Base-by-base conservation (phyloP, 2,797 vertebrate genomes). In the Neopelma chrysocephalum region DNA sequence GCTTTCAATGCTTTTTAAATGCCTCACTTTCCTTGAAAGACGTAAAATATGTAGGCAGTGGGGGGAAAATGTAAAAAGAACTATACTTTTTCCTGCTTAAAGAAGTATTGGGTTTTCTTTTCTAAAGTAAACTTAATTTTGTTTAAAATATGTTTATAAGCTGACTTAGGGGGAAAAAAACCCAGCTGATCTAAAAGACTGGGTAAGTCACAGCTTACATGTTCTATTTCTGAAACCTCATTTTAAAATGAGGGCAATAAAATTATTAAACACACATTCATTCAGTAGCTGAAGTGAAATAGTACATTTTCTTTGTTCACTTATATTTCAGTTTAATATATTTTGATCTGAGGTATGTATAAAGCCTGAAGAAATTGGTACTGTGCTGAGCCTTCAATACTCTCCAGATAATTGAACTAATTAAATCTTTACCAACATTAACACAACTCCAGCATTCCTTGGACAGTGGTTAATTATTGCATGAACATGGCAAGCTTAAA, bases 341-440 rank as follows among this genome's bases (percentile, higher is more conserved):
- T 97, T 98, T 98, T 97, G 96, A 98, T 98, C 95, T 96, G 96
- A 98, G 94, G 96, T 97, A 96, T 94, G 93, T 92, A 81, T 82
- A 97, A 97, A 98, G 97, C 97, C 97, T 97, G 96, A 91, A 97
- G 98, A 98, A 97, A 98, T 96, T 81, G 97, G 96, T 97, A 81
- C 93, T 97, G 88, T 96, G 96, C 97, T 94, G 96, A 98, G 97
- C 93, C 89, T 97, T 97, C 97, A 97, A 38, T 97, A 93, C 96
- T 98, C 98, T 98, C 98, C 91, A 97, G 98, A 98, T 98, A 98
- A 98, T 98, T 98, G 97, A 98, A 97, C 97, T 98, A 98, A 98
- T 98, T 98, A 98, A 98, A 98, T 98, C 98, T 98, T 98, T 98
- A 98, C 98, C 97, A 98, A 98, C 98, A 98, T 98, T 98, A 98